Base-by-base conservation (phyloP, 2,888 invertebrate species). In the Nyleta sp. region DNA sequence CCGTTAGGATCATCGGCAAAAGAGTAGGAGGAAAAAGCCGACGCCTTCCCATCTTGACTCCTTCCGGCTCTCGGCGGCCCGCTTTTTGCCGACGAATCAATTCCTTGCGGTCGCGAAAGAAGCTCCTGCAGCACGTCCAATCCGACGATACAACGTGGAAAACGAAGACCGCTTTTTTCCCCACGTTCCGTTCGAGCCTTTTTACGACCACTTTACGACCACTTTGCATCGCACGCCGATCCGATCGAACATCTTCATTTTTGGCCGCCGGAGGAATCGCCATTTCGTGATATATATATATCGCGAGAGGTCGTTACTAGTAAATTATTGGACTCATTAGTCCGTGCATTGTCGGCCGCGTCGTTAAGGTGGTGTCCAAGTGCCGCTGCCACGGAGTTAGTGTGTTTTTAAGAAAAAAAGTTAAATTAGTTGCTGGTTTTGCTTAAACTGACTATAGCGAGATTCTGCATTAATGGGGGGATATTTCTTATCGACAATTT, bases 1-100 rank as follows among this genome's bases (percentile, higher is more conserved):
- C 84, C 84, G 81, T 82, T 82, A 82, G 50, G 64, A 3, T 28
- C 28, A 28, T 3, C 28, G 28, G 53, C 50, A 72, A 75, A 75
- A 79, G 64, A 72, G 78, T 71, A 53, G 78, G 65, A 73, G 72
- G 80, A 80, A 83, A 81, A 82, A 81, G 72, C 72, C 71, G 53
- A 77, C 73, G 68, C 78, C 78, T 73, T 67, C 24, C 57, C 50
- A 42, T 55, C 71, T 33, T 22, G 38, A 17, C 42, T 67, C 15
- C 65, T 65, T 72, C 72, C 77, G 65, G 38, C 48, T 74, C 7
- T 74, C 7, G 28, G 22, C 52, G 11, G 18, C 15, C 35, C 48
- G 52, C 42, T 74, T 75, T 50, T 67, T 59, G 38, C 20, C 18
- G 17, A 42, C 38, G 33, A 44, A 64, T 59, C 59, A 35, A 59